Evolutionary conservation across 2,888 invertebrate species (phyloP).

Genomic region (Epiperipatus broadwayi): DNA sequence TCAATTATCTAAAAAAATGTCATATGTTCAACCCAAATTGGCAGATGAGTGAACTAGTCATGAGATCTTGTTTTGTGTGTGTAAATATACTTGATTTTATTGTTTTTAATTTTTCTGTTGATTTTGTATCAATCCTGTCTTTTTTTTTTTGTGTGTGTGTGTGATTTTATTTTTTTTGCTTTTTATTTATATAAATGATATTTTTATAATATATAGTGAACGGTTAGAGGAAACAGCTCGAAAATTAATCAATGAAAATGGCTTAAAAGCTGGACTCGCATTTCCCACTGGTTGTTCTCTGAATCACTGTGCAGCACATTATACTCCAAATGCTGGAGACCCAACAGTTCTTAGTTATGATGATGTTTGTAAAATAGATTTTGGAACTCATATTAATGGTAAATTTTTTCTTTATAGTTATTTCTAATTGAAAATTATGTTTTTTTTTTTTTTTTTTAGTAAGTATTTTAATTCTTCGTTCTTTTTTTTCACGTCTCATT

Average conservation of each 20-base stretch:
- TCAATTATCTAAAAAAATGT: no score
- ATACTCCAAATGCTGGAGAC: slow-evolving; percentile 97
- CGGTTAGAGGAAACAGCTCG: slow-evolving; percentile 81
- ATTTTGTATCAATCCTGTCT: neutral
- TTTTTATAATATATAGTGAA: slow-evolving; percentile 36
- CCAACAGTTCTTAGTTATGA: slow-evolving; percentile 78
- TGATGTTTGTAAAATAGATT: slow-evolving; percentile 97
- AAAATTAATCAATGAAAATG: slow-evolving; percentile 77
- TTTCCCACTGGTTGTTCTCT: slow-evolving; percentile 80
- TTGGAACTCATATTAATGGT: slow-evolving; percentile 94
- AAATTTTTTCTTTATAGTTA: slow-evolving; percentile 13
- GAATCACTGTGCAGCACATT: slow-evolving; percentile 97
- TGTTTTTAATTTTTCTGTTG: slow-evolving; percentile 9
- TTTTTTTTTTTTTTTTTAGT: no score
- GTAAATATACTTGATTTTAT: no score
- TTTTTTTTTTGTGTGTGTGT: no score
- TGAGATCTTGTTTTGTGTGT: no score
- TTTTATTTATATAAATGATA: slow-evolving; percentile 1
- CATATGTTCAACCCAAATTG: no score
- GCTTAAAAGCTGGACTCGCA: slow-evolving; percentile 59
- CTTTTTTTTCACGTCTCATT: no score
- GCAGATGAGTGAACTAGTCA: no score
- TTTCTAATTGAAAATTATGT: neutral
- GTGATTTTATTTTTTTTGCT: no score
- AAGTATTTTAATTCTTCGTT: no score